Evolutionary conservation across 2,113 vertebrate genomes (phyloP), one percentile per base, ranked within the genome.

Genomic region (Spermophilus dauricus): DNA sequence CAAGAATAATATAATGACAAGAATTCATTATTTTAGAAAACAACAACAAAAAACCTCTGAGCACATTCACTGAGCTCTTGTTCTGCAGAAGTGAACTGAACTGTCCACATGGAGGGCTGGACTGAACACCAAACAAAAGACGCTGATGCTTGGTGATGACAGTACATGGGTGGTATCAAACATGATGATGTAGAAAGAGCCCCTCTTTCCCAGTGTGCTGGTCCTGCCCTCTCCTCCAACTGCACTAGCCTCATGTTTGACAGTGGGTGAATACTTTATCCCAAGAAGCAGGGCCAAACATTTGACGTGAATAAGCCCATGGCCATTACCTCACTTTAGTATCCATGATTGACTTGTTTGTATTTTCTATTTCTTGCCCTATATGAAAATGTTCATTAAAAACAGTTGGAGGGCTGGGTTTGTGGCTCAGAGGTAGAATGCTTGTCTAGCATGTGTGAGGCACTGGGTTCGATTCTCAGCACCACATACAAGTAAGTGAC

Each of bases 211-310:
- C 72, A 80, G 61, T 37, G 34, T 89, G 78, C 39, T 85, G 37
- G 78, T 32, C 70, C 75, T 95, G 32, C 89, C 8, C 32, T 56
- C 30, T 51, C 56, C 42, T 61, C 51, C 77, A 63, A 12, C 18
- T 34, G 84, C 86, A 89, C 83, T 42, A 80, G 51, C 26, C 34
- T 89, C 75, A 87, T 82, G 92, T 89, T 95, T 95, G 94, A 89
- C 75, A 93, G 96, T 97, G 93, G 93, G 93, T 89, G 93, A 83
- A 93, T 70, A 75, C 34, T 48, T 89, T 42, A 83, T 86, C 37
- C 8, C 39, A 80, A 82, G 69, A 84, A 86, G 14, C 28, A 78
- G 53, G 34, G 51, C 80, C 94, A 95, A 83, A 87, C 91, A 91
- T 42, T 87, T 65, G 20, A 94, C 95, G 82, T 97, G 87, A 96